Evolutionary conservation across 2,113 vertebrate genomes (phyloP).

Genomic region (Upupa epops): DNA sequence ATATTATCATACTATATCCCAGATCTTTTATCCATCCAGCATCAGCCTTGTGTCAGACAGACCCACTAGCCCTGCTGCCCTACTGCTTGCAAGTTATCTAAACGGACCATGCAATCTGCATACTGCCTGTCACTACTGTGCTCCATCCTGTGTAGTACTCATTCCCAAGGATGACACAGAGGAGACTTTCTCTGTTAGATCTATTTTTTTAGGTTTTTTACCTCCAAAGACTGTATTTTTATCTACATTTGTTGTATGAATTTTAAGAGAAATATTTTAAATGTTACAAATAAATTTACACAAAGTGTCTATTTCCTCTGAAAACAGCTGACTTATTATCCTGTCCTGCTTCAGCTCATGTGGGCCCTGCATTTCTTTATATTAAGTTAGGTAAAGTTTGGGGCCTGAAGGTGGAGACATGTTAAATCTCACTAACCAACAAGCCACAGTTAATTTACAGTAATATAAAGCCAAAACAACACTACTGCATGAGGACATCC

Average conservation of each 20-base stretch:
- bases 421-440: neutral
- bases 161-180: neutral
- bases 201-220: too few relatives aligned
- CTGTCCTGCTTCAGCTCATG: neutral
- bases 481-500: too few relatives aligned
- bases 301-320: neutral
- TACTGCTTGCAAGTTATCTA: neutral
- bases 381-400: neutral
- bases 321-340: neutral
- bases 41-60: neutral
- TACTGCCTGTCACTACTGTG: neutral
- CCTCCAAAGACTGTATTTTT: neutral
- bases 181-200: neutral
- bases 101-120: too few relatives aligned
- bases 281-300: neutral
- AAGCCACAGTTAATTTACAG: neutral
- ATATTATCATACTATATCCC: neutral
- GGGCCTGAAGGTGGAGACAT: neutral
- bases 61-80: neutral
- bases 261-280: neutral
- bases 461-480: neutral
- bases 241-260: neutral
- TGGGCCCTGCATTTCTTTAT: neutral
- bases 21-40: neutral
- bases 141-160: neutral